A percentile compares a stretch with the other conserved stretches of the same genome.
These are phyloP conservation scores for Carassius gibelio DNA, from an alignment of 2,113 vertebrate species.

Conservation along the genomic window DNA sequence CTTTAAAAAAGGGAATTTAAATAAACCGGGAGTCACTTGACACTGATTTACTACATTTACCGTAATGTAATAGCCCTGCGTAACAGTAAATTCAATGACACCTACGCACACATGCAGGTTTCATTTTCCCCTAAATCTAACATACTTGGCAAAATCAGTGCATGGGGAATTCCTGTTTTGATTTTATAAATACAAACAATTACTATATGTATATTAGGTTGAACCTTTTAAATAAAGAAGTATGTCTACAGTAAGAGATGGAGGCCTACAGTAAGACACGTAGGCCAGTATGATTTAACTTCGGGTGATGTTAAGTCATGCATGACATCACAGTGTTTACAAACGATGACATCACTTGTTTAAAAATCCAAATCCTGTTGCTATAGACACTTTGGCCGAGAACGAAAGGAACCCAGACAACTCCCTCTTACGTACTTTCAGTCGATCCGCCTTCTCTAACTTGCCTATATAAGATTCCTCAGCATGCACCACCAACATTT, in stretches of 20 bases:
- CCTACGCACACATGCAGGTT: not conserved
- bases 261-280: too few species aligned
- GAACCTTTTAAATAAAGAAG: too few species aligned
- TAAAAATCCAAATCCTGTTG: not conserved
- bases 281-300: too few species aligned
- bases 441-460: not conserved
- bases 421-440: slow-evolving; percentile 22
- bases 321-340: slow-evolving; percentile 58
- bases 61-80: not conserved
- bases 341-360: slow-evolving; percentile 41
- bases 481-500: not conserved
- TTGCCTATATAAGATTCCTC: slow-evolving; percentile 41
- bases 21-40: not conserved
- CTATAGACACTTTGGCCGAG: not conserved
- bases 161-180: not conserved
- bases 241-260: too few species aligned
- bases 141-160: not conserved
- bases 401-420: too few species aligned
- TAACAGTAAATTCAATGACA: not conserved
- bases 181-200: not conserved
- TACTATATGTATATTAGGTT: not conserved
- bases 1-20: not conserved
- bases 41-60: not conserved
- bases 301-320: too few species aligned
- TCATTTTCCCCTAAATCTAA: not conserved